Conservation (phyloP, 2,888 invertebrate species). For the Buathra laborator region DNA sequence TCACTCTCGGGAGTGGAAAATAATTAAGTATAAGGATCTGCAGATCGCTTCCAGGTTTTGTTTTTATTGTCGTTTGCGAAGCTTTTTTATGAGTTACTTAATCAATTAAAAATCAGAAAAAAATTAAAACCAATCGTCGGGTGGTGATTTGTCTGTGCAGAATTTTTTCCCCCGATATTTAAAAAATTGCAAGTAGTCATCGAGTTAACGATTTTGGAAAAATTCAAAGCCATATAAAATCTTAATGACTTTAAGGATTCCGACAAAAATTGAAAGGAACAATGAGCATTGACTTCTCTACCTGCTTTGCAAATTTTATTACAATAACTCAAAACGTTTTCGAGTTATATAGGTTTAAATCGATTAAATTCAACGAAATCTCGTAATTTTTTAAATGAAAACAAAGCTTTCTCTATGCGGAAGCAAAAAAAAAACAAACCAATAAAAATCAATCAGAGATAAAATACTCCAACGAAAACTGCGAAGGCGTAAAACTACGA, state of each 20-base stretch:
- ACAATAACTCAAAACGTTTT: not conserved
- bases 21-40: not conserved
- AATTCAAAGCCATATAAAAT: no score
- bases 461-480: slow-evolving; percentile 26
- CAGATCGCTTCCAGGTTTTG: not conserved
- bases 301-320: not conserved
- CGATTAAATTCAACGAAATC: not conserved
- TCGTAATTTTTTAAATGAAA: not conserved
- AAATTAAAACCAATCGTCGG: no score
- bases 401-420: not conserved
- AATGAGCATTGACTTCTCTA: not conserved
- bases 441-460: not conserved
- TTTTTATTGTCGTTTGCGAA: not conserved
- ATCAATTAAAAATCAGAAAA: no score
- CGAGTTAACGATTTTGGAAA: no score
- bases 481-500: slow-evolving; percentile 31
- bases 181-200: no score
- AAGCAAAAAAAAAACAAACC: not conserved
- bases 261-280: no score
- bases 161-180: no score
- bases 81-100: no score
- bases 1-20: not conserved
- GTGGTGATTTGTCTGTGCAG: no score
- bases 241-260: no score
- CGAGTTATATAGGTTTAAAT: not conserved